Percentiles rank a stretch among this genome's conserved stretches.
Evolutionary conservation across 37 sponge, comb jelly and placozoan genomes (phyloP).

Genomic region (Diacarnus erythraeanus): DNA sequence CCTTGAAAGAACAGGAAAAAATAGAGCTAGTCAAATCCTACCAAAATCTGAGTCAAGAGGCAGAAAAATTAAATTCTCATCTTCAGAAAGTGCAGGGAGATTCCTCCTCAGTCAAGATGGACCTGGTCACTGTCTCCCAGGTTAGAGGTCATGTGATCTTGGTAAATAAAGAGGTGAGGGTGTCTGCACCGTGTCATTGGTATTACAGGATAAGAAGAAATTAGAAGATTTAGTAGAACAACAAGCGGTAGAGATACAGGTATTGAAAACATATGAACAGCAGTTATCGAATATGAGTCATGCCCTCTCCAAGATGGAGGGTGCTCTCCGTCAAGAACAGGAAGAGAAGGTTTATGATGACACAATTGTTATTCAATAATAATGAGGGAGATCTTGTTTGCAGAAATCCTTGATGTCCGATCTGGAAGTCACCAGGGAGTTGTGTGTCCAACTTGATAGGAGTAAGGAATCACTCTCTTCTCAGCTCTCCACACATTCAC

Average conservation of each 20-base stretch:
- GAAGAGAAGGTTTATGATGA: conserved; percentile 75
- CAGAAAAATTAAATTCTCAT: conserved; percentile 68
- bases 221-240: conserved; percentile 64
- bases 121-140: conserved; percentile 60
- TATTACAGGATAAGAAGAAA: conserved; percentile 55
- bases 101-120: conserved; percentile 35
- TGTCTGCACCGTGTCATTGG: not conserved
- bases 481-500: conserved; percentile 63
- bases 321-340: conserved; percentile 67
- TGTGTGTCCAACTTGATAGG: conserved; percentile 81
- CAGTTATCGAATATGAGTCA: conserved; percentile 71
- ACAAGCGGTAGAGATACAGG: conserved; percentile 65
- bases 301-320: conserved; percentile 78
- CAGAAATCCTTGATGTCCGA: conserved; percentile 78
- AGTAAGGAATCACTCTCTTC: conserved; percentile 64
- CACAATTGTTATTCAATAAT: no score
- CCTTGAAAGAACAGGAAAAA: conserved; percentile 84
- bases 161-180: not conserved
- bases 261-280: conserved; percentile 65
- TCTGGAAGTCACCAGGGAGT: conserved; percentile 70
- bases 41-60: conserved; percentile 67
- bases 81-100: conserved; percentile 59
- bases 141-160: conserved; percentile 5
- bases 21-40: conserved; percentile 65
- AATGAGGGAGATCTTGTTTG: not conserved